Percentiles rank a stretch among this genome's conserved stretches.
Evolutionary conservation across 2,888 invertebrate genomes (phyloP).

Genomic region (Stenchaetothrips biformis): DNA sequence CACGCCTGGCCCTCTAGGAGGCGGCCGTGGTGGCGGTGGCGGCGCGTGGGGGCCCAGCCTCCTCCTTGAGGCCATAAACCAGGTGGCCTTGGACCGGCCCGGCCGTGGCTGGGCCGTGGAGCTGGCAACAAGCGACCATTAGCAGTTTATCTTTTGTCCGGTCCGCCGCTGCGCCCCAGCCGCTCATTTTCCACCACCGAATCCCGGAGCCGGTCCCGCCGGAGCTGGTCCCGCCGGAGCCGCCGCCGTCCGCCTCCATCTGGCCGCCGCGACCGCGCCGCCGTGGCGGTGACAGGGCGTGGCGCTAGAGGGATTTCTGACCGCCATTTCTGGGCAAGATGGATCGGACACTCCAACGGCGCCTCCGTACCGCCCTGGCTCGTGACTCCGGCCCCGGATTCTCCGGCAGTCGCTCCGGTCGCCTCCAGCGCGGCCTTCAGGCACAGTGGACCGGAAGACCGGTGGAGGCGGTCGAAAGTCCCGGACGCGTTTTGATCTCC

Average conservation of each 20-base stretch:
- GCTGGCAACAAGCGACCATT: slow-evolving; percentile 1
- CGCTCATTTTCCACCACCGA: no score
- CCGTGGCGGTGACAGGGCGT: neutral
- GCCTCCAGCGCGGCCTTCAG: neutral
- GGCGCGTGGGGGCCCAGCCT: neutral
- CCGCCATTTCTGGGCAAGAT: neutral
- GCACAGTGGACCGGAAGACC: no score
- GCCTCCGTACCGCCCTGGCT: neutral
- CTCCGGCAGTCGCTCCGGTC: neutral
- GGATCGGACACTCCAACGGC: neutral
- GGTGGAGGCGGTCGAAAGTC: no score
- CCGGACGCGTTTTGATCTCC: no score
- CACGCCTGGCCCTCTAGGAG: neutral
- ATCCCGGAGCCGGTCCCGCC: neutral
- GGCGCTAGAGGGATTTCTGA: neutral
- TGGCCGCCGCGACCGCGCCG: neutral
- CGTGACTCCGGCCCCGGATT: no score
- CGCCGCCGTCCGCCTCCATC: neutral
- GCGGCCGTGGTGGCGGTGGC: neutral
- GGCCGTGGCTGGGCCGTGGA: neutral
- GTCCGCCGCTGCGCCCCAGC: neutral
- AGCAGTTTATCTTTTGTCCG: slow-evolving; percentile 19
- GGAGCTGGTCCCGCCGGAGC: no score
- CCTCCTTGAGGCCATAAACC: neutral
- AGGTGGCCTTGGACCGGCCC: neutral